Evolutionary conservation across 2,797 vertebrate genomes (phyloP), one percentile per base, ranked within the genome.

Genomic region (Novumbra hubbsi): DNA sequence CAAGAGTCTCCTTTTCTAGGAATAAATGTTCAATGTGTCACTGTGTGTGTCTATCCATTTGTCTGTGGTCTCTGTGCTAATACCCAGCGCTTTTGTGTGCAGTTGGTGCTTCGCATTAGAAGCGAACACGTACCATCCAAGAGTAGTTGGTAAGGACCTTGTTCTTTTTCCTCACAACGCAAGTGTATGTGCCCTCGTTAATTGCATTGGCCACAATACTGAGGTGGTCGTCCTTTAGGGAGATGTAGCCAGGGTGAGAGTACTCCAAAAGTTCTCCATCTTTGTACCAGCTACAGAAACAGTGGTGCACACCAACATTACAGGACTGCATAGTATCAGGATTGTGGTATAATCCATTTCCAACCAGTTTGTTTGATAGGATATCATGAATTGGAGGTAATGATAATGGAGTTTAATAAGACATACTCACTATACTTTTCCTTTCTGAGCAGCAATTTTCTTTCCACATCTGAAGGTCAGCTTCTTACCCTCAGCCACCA

Each of bases 181-280:
- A 99, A 17, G 96, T 98, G 88, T 98, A 99, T 4, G 94, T 95
- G 76, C 98, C 98, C 84, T 99, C 97, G 4, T 99, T 99, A 78
- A 99, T 96, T 48, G 96, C 97, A 0, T 99, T 99, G 82, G 97
- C 98, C 38, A 98, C 95, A 74, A 99, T 96, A 79, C 94, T 98
- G 79, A 99, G 95, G 87, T 95, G 96, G 75, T 97, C 96, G 0
- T 96, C 94, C 0, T 94, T 96, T 78, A 99, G 83, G 78, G 92
- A 93, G 80, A 99, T 92, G 90, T 99, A 99, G 76, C 97, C 96
- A 0, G 96, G 96, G 32, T 97, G 97, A 0, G 96, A 98, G 81
- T 88, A 96, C 86, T 98, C 95, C 87, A 99, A 93, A 45, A 96
- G 94, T 84, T 99, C 98, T 17, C 95, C 95, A 16, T 99, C 97